Conservation (phyloP, 2,888 invertebrate genomes). For the Sussaba pulchella region DNA sequence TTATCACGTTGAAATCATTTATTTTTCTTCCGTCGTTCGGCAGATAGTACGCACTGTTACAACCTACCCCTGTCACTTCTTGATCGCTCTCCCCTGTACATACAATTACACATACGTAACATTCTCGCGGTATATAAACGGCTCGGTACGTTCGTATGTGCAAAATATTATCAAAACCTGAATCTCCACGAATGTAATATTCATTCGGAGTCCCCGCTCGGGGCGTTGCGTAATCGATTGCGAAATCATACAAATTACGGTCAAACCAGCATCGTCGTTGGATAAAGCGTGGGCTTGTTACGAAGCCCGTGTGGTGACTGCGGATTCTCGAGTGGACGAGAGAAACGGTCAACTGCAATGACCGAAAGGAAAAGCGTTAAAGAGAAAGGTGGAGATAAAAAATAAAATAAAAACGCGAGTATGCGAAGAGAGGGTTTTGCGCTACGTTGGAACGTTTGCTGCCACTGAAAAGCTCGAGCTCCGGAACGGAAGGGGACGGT, state of each 20-base stretch:
- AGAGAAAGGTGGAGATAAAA: too few relatives aligned
- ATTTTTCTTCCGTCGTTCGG: too few relatives aligned
- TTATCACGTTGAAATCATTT: too few relatives aligned
- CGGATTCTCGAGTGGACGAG: constrained; percentile 35
- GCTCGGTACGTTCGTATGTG: constrained; percentile 4
- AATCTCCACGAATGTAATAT: constrained; percentile 35
- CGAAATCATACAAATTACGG: constrained; percentile 80
- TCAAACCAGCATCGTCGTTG: constrained; percentile 75
- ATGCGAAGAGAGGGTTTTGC: constrained; percentile 25
- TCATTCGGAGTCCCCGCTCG: not conserved
- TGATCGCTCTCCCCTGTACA: too few relatives aligned
- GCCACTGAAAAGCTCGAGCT: not conserved
- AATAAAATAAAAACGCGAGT: constrained; percentile 16
- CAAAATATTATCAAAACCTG: constrained; percentile 63
- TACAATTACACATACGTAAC: too few relatives aligned
- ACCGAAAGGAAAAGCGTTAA: not conserved
- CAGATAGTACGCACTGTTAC: too few relatives aligned
- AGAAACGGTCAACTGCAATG: constrained; percentile 52
- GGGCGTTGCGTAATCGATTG: constrained; percentile 72
- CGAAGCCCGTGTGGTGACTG: constrained; percentile 24
- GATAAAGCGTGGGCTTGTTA: constrained; percentile 30
- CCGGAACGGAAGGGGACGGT: constrained; percentile 11
- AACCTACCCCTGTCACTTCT: too few relatives aligned
- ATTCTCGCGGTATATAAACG: not conserved
- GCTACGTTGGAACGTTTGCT: constrained; percentile 26